Percentiles rank a stretch among this genome's conserved stretches.
Conservation (phyloP, 2,113 vertebrate species). For the Leucopsar rothschildi region DNA sequence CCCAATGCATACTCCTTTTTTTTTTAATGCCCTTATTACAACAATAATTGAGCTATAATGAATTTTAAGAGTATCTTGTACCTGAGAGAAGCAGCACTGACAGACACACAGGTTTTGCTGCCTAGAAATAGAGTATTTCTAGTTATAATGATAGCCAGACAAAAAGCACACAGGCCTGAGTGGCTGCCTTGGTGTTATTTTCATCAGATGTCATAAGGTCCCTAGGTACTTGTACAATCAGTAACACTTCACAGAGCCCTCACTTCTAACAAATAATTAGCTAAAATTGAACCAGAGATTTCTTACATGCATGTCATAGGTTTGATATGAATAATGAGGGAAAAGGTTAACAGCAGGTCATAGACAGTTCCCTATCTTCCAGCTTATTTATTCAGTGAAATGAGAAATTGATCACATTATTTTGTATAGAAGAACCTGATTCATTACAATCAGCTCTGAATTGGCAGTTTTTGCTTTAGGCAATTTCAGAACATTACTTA, state of each 20-base stretch:
- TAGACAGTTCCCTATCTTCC: slow-evolving; percentile 84
- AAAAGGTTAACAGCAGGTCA: slow-evolving; percentile 91
- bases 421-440: slow-evolving; percentile 93
- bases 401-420: slow-evolving; percentile 99
- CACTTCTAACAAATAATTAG: slow-evolving; percentile 88
- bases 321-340: slow-evolving; percentile 93
- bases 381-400: slow-evolving; percentile 98
- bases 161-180: slow-evolving; percentile 55
- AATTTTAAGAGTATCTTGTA: background rate
- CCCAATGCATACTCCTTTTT: background rate
- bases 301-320: slow-evolving; percentile 80
- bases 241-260: slow-evolving; percentile 80
- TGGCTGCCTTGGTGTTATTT: slow-evolving; percentile 55
- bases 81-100: background rate
- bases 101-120: background rate
- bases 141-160: slow-evolving; percentile 55
- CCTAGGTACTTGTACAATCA: slow-evolving; percentile 80
- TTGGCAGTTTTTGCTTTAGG: slow-evolving; percentile 93
- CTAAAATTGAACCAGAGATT: slow-evolving; percentile 85
- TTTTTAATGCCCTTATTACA: background rate
- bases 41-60: background rate
- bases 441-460: slow-evolving; percentile 96
- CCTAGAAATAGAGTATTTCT: background rate
- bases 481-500: slow-evolving; percentile 90
- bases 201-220: slow-evolving; percentile 75